Evolutionary conservation across 2,888 invertebrate species (phyloP).

Genomic region (Brachylomia viminalis): DNA sequence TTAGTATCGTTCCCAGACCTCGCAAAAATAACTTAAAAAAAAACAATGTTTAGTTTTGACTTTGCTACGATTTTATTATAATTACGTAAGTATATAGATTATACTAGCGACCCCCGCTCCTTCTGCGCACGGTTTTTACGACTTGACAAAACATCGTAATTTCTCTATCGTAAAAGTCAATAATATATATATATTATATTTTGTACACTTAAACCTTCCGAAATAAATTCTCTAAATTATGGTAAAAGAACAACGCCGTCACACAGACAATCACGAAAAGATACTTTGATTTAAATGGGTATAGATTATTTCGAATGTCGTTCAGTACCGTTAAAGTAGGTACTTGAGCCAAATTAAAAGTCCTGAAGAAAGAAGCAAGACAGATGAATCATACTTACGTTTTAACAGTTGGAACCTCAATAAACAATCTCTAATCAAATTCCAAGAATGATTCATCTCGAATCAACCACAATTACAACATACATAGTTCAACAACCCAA

Average conservation of each 20-base stretch:
- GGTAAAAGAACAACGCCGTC: neutral
- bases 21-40: too few species aligned
- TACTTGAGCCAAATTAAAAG: neutral
- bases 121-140: neutral
- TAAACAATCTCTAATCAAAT: slow-evolving; percentile 39
- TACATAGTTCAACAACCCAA: slow-evolving; percentile 71
- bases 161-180: neutral
- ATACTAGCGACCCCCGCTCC: neutral
- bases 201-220: neutral
- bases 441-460: slow-evolving; percentile 52
- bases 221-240: neutral
- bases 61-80: too few species aligned
- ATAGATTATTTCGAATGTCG: neutral
- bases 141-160: neutral
- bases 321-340: neutral
- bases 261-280: neutral
- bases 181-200: neutral
- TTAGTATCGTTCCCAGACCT: too few species aligned
- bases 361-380: neutral
- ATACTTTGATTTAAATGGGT: neutral
- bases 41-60: too few species aligned
- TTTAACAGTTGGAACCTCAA: slow-evolving; percentile 6
- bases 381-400: neutral
- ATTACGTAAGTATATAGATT: neutral
- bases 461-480: slow-evolving; percentile 55